A percentile compares a stretch with the other conserved stretches of the same genome.
These are phyloP conservation scores for Nezara viridula DNA, from an alignment of 2,888 invertebrate species.

Conservation along the genomic window DNA sequence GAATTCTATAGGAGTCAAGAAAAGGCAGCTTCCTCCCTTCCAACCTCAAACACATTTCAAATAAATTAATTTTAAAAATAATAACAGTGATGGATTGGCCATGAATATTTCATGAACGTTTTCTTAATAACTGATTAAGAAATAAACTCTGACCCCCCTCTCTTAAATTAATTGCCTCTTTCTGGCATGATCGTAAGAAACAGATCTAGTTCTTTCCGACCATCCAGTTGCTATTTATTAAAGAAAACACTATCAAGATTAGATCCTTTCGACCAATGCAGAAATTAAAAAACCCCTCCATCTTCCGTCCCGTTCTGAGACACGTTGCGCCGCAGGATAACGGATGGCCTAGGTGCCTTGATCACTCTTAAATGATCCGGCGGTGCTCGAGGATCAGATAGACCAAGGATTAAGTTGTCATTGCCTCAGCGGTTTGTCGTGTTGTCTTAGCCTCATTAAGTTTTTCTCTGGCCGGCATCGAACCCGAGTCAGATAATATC, in stretches of 20 bases:
- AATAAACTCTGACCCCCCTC: no score
- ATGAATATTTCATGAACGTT: no score
- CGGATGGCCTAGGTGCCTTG: not conserved
- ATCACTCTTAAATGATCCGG: not conserved
- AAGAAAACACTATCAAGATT: not conserved
- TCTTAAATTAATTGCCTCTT: no score
- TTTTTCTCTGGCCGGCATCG: not conserved
- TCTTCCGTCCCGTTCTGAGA: not conserved
- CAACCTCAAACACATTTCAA: no score
- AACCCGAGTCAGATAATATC: not conserved
- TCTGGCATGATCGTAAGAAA: no score
- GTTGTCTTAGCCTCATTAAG: not conserved
- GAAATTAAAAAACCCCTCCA: not conserved
- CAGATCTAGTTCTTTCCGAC: not conserved
- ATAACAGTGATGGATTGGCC: no score
- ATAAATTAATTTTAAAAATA: no score
- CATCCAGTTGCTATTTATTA: not conserved
- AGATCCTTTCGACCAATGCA: not conserved
- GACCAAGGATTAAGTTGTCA: slow-evolving; percentile 15
- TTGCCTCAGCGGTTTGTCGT: not conserved
- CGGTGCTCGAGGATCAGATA: not conserved
- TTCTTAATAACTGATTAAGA: no score
- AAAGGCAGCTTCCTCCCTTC: no score
- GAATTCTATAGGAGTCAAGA: no score
- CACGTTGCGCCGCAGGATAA: not conserved